Conservation (phyloP, 2,888 invertebrate species). For the Perithous albicinctus region DNA sequence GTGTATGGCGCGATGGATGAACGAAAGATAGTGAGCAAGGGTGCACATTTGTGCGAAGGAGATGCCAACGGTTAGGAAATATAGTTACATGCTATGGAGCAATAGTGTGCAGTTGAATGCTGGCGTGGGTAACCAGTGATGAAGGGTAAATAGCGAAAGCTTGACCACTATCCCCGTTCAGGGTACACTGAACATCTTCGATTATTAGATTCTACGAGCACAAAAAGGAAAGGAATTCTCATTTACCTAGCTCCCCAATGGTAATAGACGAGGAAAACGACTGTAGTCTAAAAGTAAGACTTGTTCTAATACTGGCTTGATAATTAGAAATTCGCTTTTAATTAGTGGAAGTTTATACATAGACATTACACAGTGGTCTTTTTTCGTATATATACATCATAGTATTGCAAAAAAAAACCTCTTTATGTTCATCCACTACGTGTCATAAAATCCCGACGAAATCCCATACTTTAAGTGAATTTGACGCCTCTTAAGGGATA, state of each 20-base stretch:
- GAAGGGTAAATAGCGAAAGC: slow-evolving; percentile 15
- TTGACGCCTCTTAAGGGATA: no score
- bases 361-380: no score
- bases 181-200: slow-evolving; percentile 54
- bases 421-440: no score
- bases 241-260: neutral
- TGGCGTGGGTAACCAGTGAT: neutral
- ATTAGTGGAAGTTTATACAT: neutral
- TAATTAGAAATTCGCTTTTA: neutral
- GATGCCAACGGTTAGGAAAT: slow-evolving; percentile 45
- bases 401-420: no score
- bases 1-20: slow-evolving; percentile 40
- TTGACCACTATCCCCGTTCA: slow-evolving; percentile 27
- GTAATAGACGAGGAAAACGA: slow-evolving; percentile 1
- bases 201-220: slow-evolving; percentile 65
- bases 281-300: neutral
- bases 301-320: neutral
- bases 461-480: no score
- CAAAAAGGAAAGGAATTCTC: slow-evolving; percentile 23
- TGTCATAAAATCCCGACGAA: no score
- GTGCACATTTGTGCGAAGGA: slow-evolving; percentile 27
- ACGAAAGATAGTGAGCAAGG: slow-evolving; percentile 10
- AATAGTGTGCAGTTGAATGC: neutral
- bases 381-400: no score
- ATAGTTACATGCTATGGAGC: slow-evolving; percentile 19